Base-by-base conservation (phyloP, 2,113 vertebrate species). In the Nicator chloris region DNA sequence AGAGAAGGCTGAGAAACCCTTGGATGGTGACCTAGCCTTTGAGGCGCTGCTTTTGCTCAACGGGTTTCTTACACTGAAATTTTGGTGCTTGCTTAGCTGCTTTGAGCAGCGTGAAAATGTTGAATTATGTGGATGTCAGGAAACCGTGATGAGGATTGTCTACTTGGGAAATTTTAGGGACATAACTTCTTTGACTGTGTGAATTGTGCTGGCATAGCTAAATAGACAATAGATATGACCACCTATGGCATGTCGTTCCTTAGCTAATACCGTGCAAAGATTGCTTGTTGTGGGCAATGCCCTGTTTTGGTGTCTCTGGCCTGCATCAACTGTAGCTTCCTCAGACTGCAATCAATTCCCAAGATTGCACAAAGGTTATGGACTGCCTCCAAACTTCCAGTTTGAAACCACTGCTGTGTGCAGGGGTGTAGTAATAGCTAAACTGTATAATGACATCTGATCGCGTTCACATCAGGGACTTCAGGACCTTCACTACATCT, bases 271-370 rank as follows among this genome's bases (percentile, higher is more conserved):
- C 0, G 0, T n/a, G 45, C 68, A 81, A 86, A 82, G 26, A 88
- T 57, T 56, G 75, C 64, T 77, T 2, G 1, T 59, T 93, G 80
- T 82, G 79, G 85, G 82, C 88, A 93, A 64, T 86, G 37, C 42
- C 33, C 47, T 93, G 76, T 81, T 94, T 94, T 95, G 92, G 88
- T 95, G 83, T 92, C 72, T 92, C 80, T 91, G 76, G 51, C 56
- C 80, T 83, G 33, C 2, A 2, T 9, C 87, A 93, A 18, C 54
- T 3, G 66, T 1, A 2, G 86, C 68, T 90, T 97, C 54, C 82
- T 90, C 82, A 90, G 86, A 47, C 79, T 93, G 60, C 78, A 95
- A 13, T 86, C 56, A 37, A 7, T 28, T 88, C 92, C 70, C 86
- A 88, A 56, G 51, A 57, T 44, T 92, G 88, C 69, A 92, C 86